These are phyloP conservation scores for Sminthopsis crassicaudata DNA, from an alignment of 2,113 vertebrate genomes.

Conservation along the genomic window DNA sequence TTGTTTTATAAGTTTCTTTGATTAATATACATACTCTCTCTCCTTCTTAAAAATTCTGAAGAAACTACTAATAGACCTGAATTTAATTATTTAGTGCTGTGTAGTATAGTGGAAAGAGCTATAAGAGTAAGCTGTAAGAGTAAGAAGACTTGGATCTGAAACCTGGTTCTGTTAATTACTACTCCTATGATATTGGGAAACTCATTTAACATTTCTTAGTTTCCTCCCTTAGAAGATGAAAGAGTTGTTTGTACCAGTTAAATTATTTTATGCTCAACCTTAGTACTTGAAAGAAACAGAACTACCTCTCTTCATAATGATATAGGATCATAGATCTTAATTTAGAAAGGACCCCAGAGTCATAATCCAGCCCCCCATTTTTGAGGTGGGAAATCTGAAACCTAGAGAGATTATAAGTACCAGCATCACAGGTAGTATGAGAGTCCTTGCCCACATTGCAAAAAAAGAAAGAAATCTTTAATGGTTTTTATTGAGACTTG, in stretches of 20 bases:
- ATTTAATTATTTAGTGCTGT: background rate
- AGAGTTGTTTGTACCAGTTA: background rate
- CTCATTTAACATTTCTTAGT: background rate
- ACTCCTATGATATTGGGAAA: background rate
- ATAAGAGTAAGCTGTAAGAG: background rate
- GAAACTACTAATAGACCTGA: background rate
- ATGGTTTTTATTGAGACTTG: background rate
- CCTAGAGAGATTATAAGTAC: background rate
- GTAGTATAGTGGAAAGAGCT: background rate
- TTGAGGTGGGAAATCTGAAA: background rate
- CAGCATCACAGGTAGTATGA: background rate
- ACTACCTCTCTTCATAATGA: background rate
- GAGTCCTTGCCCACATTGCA: background rate
- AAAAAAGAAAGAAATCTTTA: background rate
- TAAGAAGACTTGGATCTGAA: background rate
- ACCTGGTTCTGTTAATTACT: background rate
- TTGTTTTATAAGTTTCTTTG: background rate
- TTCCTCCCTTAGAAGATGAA: background rate
- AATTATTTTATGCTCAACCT: background rate
- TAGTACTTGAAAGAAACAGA: background rate
- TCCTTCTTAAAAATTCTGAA: background rate
- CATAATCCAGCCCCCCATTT: background rate
- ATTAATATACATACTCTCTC: background rate
- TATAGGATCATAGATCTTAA: background rate
- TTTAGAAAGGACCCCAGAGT: background rate